A percentile compares a stretch with the other conserved stretches of the same genome.
Evolutionary conservation across 2,888 invertebrate species (phyloP).

Genomic region (Apeira syringaria): DNA sequence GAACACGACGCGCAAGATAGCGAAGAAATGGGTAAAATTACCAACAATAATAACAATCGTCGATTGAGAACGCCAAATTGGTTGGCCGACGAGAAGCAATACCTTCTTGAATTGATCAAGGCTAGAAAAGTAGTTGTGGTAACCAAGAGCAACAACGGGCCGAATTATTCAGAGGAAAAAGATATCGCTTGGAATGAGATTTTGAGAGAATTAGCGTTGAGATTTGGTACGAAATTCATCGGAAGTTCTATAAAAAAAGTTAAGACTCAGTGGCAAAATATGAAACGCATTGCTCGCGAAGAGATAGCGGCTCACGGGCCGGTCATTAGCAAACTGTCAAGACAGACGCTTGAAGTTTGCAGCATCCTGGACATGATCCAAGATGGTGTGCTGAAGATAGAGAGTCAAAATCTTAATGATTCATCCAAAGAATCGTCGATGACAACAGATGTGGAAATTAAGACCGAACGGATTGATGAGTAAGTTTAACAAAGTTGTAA

Average conservation of each 20-base stretch:
- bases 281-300: conserved; percentile 76
- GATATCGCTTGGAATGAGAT: conserved; percentile 76
- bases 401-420: conserved; percentile 53
- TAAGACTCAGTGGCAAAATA: conserved; percentile 79
- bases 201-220: conserved; percentile 54
- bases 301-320: conserved; percentile 62
- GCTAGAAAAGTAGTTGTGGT: conserved; percentile 69
- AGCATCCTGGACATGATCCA: conserved; percentile 62
- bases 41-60: conserved; percentile 43
- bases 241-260: conserved; percentile 72
- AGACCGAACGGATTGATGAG: conserved; percentile 74
- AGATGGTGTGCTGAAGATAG: conserved; percentile 56
- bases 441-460: conserved; percentile 64
- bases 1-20: conserved; percentile 55
- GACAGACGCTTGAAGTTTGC: conserved; percentile 68
- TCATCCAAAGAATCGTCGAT: conserved; percentile 41
- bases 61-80: conserved; percentile 74
- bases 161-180: conserved; percentile 72
- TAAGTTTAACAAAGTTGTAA: conserved; percentile 46
- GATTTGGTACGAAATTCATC: conserved; percentile 68
- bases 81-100: conserved; percentile 74
- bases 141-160: conserved; percentile 67
- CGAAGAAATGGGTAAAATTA: conserved; percentile 63
- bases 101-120: conserved; percentile 72
- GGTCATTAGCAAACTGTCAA: conserved; percentile 53